Base-by-base conservation (phyloP, 92 coral and sea anemone genomes). In the Zoanthus gigantus region DNA sequence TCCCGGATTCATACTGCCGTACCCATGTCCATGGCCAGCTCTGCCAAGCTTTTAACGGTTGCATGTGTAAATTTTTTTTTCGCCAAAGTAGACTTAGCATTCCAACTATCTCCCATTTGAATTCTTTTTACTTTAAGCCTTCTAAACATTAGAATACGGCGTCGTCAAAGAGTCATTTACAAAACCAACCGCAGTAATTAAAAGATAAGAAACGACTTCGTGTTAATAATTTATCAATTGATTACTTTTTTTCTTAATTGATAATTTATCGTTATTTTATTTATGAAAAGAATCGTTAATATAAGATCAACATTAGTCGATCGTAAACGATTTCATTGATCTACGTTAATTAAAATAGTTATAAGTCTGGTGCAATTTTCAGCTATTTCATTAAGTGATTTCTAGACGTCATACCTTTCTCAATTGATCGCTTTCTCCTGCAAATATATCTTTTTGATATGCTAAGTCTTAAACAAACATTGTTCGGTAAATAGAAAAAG, bases 391-490 rank as follows among this genome's bases (percentile, higher is more conserved):
- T 69, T 77, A 53, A 77, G 82, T 37, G 16, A 66, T 16, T 30
- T 42, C 23, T 53, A 9, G 9, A 66, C 45, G 50, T 37, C 9
- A 48, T 65, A 11, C 11, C 83, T 34, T 57, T 78, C 11, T 13
- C 23, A 29, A 11, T 81, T 23, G 61, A 81, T 5, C 67, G 74
- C 60, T 10, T 12, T 28, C 28, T 31, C 28, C 7, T n/a, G 4
- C 50, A 76, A 76, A 80, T 31, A n/a, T 60, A 7, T n/a, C 44
- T 37, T 42, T 65, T 63, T 23, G 15, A 81, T 57, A 63, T 18
- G 56, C 44, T 66, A 81, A 81, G 13, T 63, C 75, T 57, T 81
- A 81, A 66, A 28, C 65, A 81, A 81, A 81, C 85, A 81, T 37
- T 67, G 9, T 50, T 11, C 23, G 46, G 74, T 42, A 34, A 79